Base-by-base conservation (phyloP, 2,888 invertebrate species). In the Phlogophora meticulosa region DNA sequence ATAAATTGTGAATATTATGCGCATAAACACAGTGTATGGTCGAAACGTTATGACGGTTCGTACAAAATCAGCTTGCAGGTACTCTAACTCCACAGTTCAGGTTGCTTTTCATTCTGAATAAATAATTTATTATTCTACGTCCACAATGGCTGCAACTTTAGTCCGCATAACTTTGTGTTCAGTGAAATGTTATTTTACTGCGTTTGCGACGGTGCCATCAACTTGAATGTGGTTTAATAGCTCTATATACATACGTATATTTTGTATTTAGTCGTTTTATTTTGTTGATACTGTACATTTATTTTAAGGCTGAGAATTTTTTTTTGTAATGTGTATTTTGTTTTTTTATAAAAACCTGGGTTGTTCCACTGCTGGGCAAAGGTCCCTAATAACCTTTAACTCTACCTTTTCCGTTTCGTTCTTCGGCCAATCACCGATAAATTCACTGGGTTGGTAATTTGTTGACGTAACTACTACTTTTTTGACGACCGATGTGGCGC, bases 101-200 rank as follows among this genome's bases (percentile, higher is more conserved):
- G 73, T 80, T 80, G 75, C 76, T 79, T 81, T 74, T 76, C 65
- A 72, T 76, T 81, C 64, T 70, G 78, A 82, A 85, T 82, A 84
- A 80, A 84, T 77, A 72, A 81, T 85, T 72, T 82, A 80, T 78
- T 79, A 81, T 86, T 80, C 71, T 65, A 71, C 70, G 72, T 80
- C 48, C 72, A 71, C 76, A 78, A 74, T 70, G 55, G 55, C 42
- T 69, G 76, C 76, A 80, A 84, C 78, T 76, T 72, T 73, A 36
- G 60, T 55, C 62, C 62, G 66, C 72, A 71, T 64, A 80, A 66
- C 73, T 76, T 69, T 77, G 71, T 55, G 68, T 72, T 68, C 48
- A 28, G 77, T 72, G 68, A 80, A 72, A 81, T 80, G 74, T 69
- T 57, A 78, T 73, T 80, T 82, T 80, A 75, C 64, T 72, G 69